Evolutionary conservation across 2,888 invertebrate genomes (phyloP).

Genomic region (Antheraea yamamai): DNA sequence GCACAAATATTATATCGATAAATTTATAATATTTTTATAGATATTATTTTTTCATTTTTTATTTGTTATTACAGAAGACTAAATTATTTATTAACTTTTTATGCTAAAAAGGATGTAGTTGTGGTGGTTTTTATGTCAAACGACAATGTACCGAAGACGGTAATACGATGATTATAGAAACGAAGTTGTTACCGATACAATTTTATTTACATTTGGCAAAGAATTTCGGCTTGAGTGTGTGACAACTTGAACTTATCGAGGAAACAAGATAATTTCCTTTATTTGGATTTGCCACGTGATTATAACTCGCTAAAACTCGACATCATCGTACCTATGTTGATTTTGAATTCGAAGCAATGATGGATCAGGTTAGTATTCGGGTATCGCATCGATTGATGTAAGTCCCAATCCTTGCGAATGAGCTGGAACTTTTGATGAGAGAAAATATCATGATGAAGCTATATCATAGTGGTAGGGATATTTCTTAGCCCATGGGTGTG

Average conservation of each 20-base stretch:
- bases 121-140: background rate
- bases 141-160: no score
- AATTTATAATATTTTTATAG: background rate
- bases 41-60: background rate
- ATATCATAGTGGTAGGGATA: no score
- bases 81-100: no score
- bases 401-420: no score
- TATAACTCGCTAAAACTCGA: background rate
- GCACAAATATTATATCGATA: conserved; percentile 4
- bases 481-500: no score
- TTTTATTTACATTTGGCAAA: background rate
- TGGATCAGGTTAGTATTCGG: no score
- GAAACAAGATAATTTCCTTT: background rate
- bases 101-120: no score
- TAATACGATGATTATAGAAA: background rate
- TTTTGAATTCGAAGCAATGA: no score
- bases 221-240: background rate
- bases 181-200: background rate
- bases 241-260: background rate
- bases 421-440: no score
- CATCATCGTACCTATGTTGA: background rate
- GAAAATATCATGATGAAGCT: no score
- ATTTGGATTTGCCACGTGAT: background rate
- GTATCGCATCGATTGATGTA: no score
- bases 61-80: background rate